A percentile compares a stretch with the other conserved stretches of the same genome.
These are phyloP conservation scores for Delichon dasypus DNA, from an alignment of 2,797 vertebrate species.

Conservation along the genomic window DNA sequence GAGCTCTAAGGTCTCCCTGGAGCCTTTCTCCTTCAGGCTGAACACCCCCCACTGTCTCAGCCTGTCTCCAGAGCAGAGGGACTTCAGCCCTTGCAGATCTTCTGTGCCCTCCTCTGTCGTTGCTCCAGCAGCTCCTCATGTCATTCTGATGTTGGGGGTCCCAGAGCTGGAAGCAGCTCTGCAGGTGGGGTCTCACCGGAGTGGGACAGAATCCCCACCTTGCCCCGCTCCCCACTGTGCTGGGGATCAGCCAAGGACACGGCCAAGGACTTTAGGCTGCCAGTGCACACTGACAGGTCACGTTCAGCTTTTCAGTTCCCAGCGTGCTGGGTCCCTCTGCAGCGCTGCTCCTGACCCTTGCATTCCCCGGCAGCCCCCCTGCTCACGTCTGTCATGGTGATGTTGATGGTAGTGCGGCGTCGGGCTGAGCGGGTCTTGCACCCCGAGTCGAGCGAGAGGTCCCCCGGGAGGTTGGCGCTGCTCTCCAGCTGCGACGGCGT, in stretches of 20 bases:
- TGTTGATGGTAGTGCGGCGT: constrained; percentile 90
- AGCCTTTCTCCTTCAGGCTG: not conserved
- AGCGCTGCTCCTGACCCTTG: not conserved
- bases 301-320: not conserved
- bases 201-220: not conserved
- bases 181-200: not conserved
- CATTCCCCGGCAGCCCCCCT: not conserved
- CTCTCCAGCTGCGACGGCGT: constrained; percentile 69
- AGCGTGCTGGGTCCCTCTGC: not conserved
- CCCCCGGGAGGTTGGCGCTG: constrained; percentile 72
- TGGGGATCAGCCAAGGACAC: not conserved
- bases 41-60: not conserved
- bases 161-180: not conserved
- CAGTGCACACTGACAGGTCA: not conserved
- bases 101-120: not conserved
- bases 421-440: constrained; percentile 79
- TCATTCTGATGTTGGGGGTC: not conserved
- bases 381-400: constrained; percentile 90
- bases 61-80: not conserved
- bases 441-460: constrained; percentile 74
- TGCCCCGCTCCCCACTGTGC: not conserved
- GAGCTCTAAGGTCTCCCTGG: not conserved
- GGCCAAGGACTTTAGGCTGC: not conserved
- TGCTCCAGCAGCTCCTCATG: no score
- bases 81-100: not conserved